A percentile compares a stretch with the other conserved stretches of the same genome.
Conservation (phyloP, 2,888 invertebrate species). For the Conomelus anceps region DNA sequence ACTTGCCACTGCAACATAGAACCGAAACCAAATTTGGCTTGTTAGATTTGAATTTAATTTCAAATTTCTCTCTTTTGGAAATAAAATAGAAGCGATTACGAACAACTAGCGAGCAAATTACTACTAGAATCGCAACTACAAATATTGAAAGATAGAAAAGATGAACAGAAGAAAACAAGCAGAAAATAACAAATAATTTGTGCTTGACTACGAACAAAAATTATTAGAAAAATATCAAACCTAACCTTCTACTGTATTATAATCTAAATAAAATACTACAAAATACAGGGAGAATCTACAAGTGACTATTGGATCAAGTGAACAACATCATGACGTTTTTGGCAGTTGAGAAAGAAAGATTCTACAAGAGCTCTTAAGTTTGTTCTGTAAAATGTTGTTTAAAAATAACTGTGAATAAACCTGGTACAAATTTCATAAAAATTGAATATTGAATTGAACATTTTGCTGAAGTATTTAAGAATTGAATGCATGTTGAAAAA, state of each 20-base stretch:
- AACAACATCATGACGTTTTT: background rate
- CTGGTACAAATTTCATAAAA: background rate
- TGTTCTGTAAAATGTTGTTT: too few relatives aligned
- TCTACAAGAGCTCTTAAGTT: background rate
- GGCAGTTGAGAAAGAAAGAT: background rate
- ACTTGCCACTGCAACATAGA: conserved; percentile 34
- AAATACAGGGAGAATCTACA: background rate
- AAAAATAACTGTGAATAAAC: background rate
- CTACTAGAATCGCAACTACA: too few relatives aligned
- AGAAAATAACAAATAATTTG: too few relatives aligned
- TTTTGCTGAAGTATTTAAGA: background rate
- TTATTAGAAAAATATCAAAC: background rate
- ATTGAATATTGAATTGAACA: background rate
- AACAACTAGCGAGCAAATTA: background rate
- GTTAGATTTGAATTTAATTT: background rate
- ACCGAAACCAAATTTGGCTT: background rate
- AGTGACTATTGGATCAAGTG: background rate
- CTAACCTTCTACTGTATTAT: background rate
- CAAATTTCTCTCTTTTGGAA: too few relatives aligned
- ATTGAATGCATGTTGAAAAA: background rate
- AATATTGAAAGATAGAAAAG: too few relatives aligned
- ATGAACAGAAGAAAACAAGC: too few relatives aligned
- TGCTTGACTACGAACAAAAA: too few relatives aligned
- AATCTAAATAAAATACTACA: background rate
- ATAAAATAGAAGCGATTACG: background rate